Evolutionary conservation across 53 echinoderm and acorn worm species (phyloP), one percentile per base, ranked within the genome.

Genomic region (Holothuria leucospilota): DNA sequence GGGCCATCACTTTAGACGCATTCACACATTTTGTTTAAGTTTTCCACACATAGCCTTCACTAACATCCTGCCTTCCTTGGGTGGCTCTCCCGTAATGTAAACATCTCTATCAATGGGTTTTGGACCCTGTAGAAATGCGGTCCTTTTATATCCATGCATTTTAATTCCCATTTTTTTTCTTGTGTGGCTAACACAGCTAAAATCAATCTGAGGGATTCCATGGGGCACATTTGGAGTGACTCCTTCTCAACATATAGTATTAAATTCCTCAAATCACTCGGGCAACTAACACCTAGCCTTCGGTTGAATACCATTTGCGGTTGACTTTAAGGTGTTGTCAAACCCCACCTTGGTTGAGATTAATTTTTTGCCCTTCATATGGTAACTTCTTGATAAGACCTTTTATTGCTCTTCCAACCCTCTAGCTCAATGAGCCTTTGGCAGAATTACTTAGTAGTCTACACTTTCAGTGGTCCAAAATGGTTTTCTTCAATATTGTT

Each of bases 1-100:
- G 71, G n/a, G n/a, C n/a, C 53, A 53, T 85, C 85, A 70, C 51
- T n/a, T 71, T 71, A 85, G 30, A 46, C 85, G n/a, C 85, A 85
- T 71, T 71, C 18, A 85, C 56, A 71, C 85, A 85, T 51, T 70
- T 85, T n/a, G n/a, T 13, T 70, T 69, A 13, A 51, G 85, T n/a
- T 23, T 71, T 69, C 85, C 85, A 85, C 13, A 85, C 58, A 27
- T 26, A 64, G 20, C 24, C 10, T 40, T 12, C 8, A 71, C 24
- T 26, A 29, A 60, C 20, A 28, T 51, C 21, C 0, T n/a, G n/a
- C 49, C 71, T 42, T 71, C 85, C 20, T 42, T 85, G 20, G 85
- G 85, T n/a, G 85, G 84, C 28, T 20, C n/a, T n/a, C n/a, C n/a
- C n/a, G n/a, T 71, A 8, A 71, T 20, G 28, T 21, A 85, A 10